Evolutionary conservation across 2,113 vertebrate genomes (phyloP), one percentile per base, ranked within the genome.

Genomic region (Lampris megalopsis): DNA sequence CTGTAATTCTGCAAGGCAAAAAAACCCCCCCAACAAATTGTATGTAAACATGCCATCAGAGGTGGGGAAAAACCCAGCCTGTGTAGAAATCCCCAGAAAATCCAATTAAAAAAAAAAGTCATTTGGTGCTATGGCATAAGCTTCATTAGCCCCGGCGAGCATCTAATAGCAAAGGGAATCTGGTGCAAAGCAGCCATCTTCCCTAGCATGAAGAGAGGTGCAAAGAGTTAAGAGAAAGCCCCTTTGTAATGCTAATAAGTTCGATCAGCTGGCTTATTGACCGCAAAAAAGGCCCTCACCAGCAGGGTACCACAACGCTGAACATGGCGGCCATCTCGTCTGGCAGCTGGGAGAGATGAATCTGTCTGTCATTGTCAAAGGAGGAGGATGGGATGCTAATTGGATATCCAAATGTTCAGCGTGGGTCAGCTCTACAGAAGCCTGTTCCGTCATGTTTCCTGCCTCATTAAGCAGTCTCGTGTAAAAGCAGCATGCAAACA

Each of bases 231-330:
- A 84, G 77, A 90, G 83, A 83, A 89, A 81, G 80, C 53, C 69
- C 24, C 70, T 89, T 93, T 92, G 83, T 90, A 1, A 91, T 91
- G 87, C 82, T 80, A 93, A 92, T 82, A 71, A 68, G 77, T 81
- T 89, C 42, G 48, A 93, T 90, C 86, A 89, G 90, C 83, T 92
- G 86, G 83, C 83, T 90, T 89, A 91, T 89, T 91, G 87, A 92
- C 92, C 90, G 82, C 79, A 61, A 71, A 88, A 24, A 82, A 85
- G 87, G 68, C 74, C 75, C 77, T 86, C 77, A 70, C 69, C 92
- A 86, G 83, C 83, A 80, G 86, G 89, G 80, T 45, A 63, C 68
- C 75, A 83, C 80, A 90, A 79, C 81, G 89, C 85, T 58, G 75
- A 86, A 84, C 75, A 87, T 67, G 81, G 82, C 67, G 68, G 82